These are phyloP conservation scores for Polyodon spathula DNA, from an alignment of 2,113 vertebrate genomes.

Conservation along the genomic window DNA sequence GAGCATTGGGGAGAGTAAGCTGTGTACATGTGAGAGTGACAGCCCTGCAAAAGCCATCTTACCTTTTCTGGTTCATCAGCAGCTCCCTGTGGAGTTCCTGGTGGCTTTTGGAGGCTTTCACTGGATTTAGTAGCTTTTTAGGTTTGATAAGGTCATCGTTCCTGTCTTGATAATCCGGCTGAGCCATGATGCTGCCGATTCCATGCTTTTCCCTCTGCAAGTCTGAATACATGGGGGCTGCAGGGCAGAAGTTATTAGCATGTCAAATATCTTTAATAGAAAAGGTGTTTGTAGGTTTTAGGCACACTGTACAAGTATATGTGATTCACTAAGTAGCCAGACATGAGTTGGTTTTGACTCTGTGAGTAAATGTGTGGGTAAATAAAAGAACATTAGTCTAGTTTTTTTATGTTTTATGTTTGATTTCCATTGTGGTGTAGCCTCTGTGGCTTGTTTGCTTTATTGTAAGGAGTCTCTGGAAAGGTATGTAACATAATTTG, in stretches of 20 bases:
- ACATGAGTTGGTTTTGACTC: too few species aligned
- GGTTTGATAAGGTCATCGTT: conserved; percentile 77
- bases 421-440: too few species aligned
- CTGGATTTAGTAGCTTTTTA: conserved; percentile 71
- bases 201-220: conserved; percentile 60
- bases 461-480: too few species aligned
- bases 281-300: too few species aligned
- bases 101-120: conserved; percentile 75
- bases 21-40: neutral
- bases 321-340: too few species aligned
- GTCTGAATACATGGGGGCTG: conserved; percentile 73
- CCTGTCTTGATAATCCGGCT: conserved; percentile 60
- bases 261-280: neutral
- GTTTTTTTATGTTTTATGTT: too few species aligned
- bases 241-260: conserved; percentile 10
- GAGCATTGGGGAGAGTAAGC: too few species aligned
- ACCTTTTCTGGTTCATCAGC: conserved; percentile 78
- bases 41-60: conserved; percentile 17
- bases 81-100: conserved; percentile 78
- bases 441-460: too few species aligned
- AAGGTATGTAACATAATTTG: too few species aligned
- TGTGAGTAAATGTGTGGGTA: too few species aligned
- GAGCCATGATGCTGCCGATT: conserved; percentile 53
- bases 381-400: too few species aligned
- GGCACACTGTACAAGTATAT: too few species aligned